phyloP scores from a whole-genome alignment of 1,140 invertebrate genomes.

The Danaus melanippus region DNA sequence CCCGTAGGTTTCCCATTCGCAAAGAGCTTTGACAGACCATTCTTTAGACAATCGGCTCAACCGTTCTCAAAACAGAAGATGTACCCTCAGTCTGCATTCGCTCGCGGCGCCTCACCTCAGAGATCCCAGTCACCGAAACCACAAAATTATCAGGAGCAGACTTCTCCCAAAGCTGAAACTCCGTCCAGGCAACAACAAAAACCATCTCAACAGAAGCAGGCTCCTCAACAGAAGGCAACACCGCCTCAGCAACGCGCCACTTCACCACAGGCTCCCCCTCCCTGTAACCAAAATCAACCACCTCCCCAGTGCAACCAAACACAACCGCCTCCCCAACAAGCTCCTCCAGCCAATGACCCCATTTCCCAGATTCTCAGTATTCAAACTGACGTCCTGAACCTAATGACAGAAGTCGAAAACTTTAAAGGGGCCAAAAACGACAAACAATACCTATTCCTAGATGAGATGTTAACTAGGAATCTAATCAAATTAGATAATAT shows the following conservation, averaged over 20 bases:
- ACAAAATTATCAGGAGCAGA: conserved; percentile 59
- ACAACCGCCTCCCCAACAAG: conserved; percentile 26
- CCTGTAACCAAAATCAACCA: background rate
- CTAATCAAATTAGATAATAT: conserved; percentile 93
- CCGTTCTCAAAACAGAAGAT: conserved; percentile 59
- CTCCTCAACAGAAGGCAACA: conserved; percentile 40
- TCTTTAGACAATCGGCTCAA: conserved; percentile 55
- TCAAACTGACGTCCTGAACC: conserved; percentile 84
- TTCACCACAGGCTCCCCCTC: conserved; percentile 44
- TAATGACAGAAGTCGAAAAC: conserved; percentile 83
- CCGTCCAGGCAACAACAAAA: conserved; percentile 40
- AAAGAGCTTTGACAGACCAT: conserved; percentile 55
- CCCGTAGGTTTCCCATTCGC: conserved; percentile 50
- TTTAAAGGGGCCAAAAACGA: conserved; percentile 83
- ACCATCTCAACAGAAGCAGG: conserved; percentile 39
- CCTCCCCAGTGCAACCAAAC: conserved; percentile 17
- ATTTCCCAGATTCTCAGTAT: conserved; percentile 85
- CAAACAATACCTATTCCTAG: conserved; percentile 90
- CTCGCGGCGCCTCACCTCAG: conserved; percentile 52
- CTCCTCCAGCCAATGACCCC: conserved; percentile 74
- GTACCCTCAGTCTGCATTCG: conserved; percentile 51
- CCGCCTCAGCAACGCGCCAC: conserved; percentile 34
- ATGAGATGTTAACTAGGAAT: conserved; percentile 95
- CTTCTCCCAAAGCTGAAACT: conserved; percentile 40
- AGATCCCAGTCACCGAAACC: conserved; percentile 62